phyloP scores from a whole-genome alignment of 2,797 vertebrate genomes.

The Odontamblyopus lacepedii region DNA sequence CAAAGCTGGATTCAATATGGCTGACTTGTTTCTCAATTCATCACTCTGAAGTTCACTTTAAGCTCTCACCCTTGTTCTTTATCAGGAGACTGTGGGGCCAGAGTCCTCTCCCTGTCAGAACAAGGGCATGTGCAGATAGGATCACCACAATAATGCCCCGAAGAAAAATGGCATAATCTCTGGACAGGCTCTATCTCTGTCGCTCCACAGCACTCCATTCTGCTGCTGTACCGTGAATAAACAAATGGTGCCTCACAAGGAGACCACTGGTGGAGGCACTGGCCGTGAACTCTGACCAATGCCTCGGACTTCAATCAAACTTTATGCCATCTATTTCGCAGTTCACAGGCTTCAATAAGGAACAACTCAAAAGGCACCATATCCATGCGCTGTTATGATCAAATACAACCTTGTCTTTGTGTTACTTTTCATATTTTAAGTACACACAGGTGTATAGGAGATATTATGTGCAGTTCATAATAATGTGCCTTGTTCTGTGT shows the following conservation, averaged over 20 bases:
- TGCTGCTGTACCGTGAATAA: slow-evolving; percentile 34
- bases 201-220: slow-evolving; percentile 36
- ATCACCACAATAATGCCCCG: slow-evolving; percentile 49
- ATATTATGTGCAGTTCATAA: too few relatives aligned
- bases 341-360: not conserved
- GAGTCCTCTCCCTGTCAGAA: slow-evolving; percentile 47
- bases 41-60: slow-evolving; percentile 35
- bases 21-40: not conserved
- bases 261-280: slow-evolving; percentile 9
- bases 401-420: not conserved
- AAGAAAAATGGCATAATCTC: slow-evolving; percentile 55
- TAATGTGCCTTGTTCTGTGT: too few relatives aligned
- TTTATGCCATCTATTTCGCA: slow-evolving; percentile 1
- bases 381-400: not conserved
- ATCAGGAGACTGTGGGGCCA: slow-evolving; percentile 42
- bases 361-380: not conserved
- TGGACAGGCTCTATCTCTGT: slow-evolving; percentile 32
- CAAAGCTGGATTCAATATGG: not conserved
- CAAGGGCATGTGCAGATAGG: slow-evolving; percentile 52
- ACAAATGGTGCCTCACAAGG: not conserved
- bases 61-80: slow-evolving; percentile 36
- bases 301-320: slow-evolving; percentile 1
- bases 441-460: too few relatives aligned
- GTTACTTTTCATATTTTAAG: too few relatives aligned
- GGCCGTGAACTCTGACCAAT: slow-evolving; percentile 7